Percentiles rank a stretch among this genome's conserved stretches.
phyloP scores from a whole-genome alignment of 2,888 invertebrate species.

The Drosophila algonquin region DNA sequence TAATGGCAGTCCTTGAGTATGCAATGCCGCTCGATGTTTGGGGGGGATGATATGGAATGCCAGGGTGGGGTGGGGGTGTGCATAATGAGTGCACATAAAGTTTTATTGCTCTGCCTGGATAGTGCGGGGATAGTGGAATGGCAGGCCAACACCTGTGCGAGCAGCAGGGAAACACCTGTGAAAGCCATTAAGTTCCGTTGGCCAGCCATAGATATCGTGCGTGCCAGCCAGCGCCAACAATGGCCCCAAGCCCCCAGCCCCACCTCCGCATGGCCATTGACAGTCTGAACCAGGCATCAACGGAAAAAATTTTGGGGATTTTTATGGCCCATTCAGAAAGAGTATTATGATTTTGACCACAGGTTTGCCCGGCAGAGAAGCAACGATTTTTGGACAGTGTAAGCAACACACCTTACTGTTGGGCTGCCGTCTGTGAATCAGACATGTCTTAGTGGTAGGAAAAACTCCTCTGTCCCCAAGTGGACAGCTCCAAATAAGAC shows the following conservation, averaged over 20 bases:
- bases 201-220: constrained; percentile 17
- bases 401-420: too few relatives aligned
- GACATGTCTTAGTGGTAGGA: too few relatives aligned
- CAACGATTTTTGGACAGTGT: background rate
- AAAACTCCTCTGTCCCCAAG: too few relatives aligned
- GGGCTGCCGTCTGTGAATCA: too few relatives aligned
- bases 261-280: constrained; percentile 19
- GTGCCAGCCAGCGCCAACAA: constrained; percentile 43
- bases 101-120: constrained; percentile 46
- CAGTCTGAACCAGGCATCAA: background rate
- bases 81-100: constrained; percentile 49
- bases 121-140: background rate
- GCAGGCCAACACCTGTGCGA: background rate
- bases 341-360: background rate
- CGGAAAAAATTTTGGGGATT: constrained; percentile 6
- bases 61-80: constrained; percentile 2
- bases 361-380: background rate
- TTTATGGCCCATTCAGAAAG: background rate
- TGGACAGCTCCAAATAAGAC: too few relatives aligned
- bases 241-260: background rate
- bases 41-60: background rate
- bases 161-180: background rate
- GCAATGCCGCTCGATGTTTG: constrained; percentile 15
- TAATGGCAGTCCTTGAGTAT: constrained; percentile 52
- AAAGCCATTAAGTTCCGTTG: constrained; percentile 15